phyloP scores from a whole-genome alignment of 1,140 invertebrate species.

The Acromyrmex charruanus region DNA sequence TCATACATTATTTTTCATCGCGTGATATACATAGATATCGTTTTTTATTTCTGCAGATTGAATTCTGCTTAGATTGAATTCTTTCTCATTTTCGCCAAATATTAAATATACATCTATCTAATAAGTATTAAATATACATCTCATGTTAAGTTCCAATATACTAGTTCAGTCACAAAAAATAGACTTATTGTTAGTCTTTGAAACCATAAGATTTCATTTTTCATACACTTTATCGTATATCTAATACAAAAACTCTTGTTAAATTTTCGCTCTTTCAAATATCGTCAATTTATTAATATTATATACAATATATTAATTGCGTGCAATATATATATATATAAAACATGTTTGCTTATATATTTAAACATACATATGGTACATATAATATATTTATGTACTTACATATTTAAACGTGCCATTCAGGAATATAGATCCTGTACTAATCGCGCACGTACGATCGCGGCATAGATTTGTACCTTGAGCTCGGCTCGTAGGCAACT shows the following conservation, averaged over 20 bases:
- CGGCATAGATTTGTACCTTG: conserved; percentile 39
- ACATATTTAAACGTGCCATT: conserved; percentile 15
- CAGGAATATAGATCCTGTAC: background rate
- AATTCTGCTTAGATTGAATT: too few species aligned
- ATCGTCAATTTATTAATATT: background rate
- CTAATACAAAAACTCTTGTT: conserved; percentile 16
- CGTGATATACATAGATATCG: background rate
- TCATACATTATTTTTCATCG: background rate
- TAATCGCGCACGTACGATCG: conserved; percentile 52
- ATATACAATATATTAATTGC: background rate
- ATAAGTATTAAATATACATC: too few species aligned
- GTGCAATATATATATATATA: too few species aligned
- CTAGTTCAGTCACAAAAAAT: too few species aligned
- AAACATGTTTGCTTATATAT: too few species aligned
- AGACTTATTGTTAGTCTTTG: background rate
- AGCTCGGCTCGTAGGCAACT: conserved; percentile 20
- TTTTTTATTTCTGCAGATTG: too few species aligned
- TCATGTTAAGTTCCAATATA: background rate
- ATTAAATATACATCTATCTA: too few species aligned
- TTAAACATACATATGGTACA: background rate
- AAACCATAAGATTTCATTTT: background rate
- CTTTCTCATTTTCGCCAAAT: too few species aligned
- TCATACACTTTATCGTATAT: background rate
- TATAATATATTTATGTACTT: background rate
- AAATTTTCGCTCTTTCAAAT: background rate